Percentiles rank a stretch among this genome's conserved stretches.
Evolutionary conservation across 2,797 vertebrate species (phyloP).

Genomic region (Anniella stebbinsi): DNA sequence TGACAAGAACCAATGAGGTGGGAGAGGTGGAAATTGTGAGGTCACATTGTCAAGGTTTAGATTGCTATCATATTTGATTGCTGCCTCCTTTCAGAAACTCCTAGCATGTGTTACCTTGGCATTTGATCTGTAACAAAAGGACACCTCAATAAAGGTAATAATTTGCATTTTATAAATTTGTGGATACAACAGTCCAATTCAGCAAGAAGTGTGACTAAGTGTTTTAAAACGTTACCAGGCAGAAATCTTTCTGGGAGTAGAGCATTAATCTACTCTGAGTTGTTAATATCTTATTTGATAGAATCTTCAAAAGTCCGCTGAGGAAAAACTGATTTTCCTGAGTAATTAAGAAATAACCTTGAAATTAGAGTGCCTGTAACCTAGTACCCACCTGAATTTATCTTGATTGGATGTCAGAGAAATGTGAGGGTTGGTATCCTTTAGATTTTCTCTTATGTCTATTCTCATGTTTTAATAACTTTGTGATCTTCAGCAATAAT

Average conservation of each 20-base stretch:
- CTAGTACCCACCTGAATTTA: not conserved
- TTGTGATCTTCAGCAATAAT: not conserved
- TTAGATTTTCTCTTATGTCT: not conserved
- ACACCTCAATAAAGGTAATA: constrained; percentile 16
- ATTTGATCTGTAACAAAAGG: not conserved
- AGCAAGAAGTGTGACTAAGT: constrained; percentile 23
- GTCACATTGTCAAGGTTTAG: too few relatives aligned
- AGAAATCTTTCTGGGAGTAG: not conserved
- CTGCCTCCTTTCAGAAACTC: not conserved
- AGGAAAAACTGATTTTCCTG: not conserved
- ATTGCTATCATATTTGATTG: too few relatives aligned
- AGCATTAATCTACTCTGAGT: constrained; percentile 9
- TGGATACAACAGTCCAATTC: constrained; percentile 27
- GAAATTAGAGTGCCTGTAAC: not conserved
- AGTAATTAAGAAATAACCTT: not conserved
- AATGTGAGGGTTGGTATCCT: not conserved
- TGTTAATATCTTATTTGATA: constrained; percentile 24
- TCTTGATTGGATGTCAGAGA: not conserved
- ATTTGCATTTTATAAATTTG: constrained; percentile 38
- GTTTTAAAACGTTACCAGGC: not conserved
- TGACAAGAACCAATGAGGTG: too few relatives aligned
- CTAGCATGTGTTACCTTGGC: not conserved
- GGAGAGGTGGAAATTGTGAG: too few relatives aligned
- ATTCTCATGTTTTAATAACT: constrained; percentile 11
- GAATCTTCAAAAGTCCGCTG: not conserved